phyloP scores from a whole-genome alignment of 2,797 vertebrate genomes.

The Austrolebias charrua region DNA sequence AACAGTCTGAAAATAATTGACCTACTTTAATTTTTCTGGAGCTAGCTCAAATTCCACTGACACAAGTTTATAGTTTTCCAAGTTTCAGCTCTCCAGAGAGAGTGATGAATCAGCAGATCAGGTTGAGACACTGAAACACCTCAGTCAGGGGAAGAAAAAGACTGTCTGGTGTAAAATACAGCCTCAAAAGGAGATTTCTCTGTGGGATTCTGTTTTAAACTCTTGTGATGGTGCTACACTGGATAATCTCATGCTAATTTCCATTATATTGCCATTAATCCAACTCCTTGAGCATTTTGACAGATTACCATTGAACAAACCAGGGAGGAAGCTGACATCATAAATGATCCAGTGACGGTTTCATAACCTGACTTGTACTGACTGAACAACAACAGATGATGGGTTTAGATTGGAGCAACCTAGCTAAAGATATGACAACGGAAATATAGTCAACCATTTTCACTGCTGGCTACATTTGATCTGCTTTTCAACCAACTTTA shows the following conservation, averaged over 20 bases:
- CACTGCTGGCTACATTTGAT: conserved; percentile 2
- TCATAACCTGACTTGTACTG: conserved; percentile 5
- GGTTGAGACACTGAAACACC: background rate
- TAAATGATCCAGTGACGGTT: background rate
- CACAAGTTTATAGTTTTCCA: conserved; percentile 5
- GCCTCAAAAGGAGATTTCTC: too few species aligned
- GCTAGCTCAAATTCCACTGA: conserved; percentile 24
- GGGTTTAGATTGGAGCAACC: conserved; percentile 6
- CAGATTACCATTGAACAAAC: background rate
- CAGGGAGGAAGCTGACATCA: too few species aligned
- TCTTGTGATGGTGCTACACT: too few species aligned
- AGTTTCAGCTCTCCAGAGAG: background rate
- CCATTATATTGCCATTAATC: background rate
- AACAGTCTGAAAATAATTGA: conserved; percentile 30
- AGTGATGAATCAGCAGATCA: conserved; percentile 3
- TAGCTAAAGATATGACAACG: background rate
- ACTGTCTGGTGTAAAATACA: too few species aligned
- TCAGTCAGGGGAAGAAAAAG: background rate
- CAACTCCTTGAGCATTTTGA: background rate
- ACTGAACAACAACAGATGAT: background rate
- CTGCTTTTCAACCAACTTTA: background rate
- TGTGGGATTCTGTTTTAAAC: too few species aligned
- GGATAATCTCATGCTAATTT: background rate
- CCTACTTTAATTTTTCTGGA: conserved; percentile 34
- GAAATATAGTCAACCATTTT: conserved; percentile 10